Conservation (phyloP, 1,140 invertebrate genomes). For the Camponotus floridanus region DNA sequence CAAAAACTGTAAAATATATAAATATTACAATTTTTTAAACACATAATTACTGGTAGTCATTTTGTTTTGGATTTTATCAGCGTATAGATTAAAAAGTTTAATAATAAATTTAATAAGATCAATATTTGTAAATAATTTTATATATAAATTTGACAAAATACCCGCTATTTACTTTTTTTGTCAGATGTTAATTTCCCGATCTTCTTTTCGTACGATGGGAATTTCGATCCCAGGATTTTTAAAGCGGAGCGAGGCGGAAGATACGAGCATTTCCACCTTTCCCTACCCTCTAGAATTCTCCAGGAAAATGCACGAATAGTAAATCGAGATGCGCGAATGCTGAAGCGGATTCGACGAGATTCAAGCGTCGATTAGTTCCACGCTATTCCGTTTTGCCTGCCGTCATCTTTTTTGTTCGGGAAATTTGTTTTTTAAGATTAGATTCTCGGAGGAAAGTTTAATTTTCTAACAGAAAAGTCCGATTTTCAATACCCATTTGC, state of each 20-base stretch:
- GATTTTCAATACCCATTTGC: slow-evolving; percentile 30
- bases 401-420: slow-evolving; percentile 58
- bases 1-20: background rate
- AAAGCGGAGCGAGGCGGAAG: slow-evolving; percentile 29
- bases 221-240: slow-evolving; percentile 55
- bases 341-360: slow-evolving; percentile 56
- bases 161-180: slow-evolving; percentile 7
- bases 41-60: background rate
- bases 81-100: background rate
- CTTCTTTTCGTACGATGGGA: slow-evolving; percentile 21
- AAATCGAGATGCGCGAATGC: slow-evolving; percentile 57
- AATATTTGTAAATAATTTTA: slow-evolving; percentile 8
- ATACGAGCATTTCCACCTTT: slow-evolving; percentile 50
- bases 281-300: slow-evolving; percentile 51
- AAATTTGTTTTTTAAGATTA: slow-evolving; percentile 58
- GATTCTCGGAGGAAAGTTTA: slow-evolving; percentile 21
- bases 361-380: slow-evolving; percentile 58
- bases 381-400: slow-evolving; percentile 49
- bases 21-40: slow-evolving; percentile 29
- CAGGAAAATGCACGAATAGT: slow-evolving; percentile 58
- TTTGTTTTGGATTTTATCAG: background rate
- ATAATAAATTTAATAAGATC: background rate
- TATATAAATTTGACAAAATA: slow-evolving; percentile 20
- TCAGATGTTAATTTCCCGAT: slow-evolving; percentile 44
- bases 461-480: slow-evolving; percentile 12